Evolutionary conservation across 2,888 invertebrate genomes (phyloP).

Genomic region (Tineola bisselliella): DNA sequence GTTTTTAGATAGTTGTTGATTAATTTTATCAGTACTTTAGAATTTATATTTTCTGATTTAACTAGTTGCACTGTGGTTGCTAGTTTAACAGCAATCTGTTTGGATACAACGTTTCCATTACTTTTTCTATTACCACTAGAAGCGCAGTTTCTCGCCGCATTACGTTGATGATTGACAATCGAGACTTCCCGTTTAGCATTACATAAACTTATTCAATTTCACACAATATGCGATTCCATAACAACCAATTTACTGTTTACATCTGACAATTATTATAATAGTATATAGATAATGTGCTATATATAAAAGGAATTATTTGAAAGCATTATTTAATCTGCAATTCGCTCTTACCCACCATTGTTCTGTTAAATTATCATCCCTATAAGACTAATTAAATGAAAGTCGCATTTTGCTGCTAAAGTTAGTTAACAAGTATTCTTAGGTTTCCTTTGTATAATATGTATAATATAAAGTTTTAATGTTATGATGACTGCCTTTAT

Average conservation of each 20-base stretch:
- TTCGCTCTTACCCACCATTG: too few relatives aligned
- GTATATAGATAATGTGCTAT: neutral
- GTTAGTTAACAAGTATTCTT: neutral
- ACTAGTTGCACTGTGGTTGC: too few relatives aligned
- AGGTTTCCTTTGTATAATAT: neutral
- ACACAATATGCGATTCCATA: neutral
- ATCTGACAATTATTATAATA: neutral
- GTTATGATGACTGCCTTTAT: neutral
- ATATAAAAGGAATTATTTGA: too few relatives aligned
- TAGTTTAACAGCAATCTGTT: too few relatives aligned
- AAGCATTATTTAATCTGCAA: too few relatives aligned
- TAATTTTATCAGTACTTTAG: too few relatives aligned
- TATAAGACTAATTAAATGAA: neutral
- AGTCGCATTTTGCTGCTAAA: neutral
- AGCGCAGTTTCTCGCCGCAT: too few relatives aligned
- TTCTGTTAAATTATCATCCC: neutral
- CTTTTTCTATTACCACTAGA: too few relatives aligned
- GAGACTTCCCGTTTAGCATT: neutral
- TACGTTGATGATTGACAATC: neutral
- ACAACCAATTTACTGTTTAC: neutral
- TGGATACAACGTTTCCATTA: too few relatives aligned
- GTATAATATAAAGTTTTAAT: conserved; percentile 10
- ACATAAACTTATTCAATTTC: neutral
- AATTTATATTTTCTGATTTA: too few relatives aligned
- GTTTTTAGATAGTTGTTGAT: too few relatives aligned